Evolutionary conservation across 2,888 invertebrate species (phyloP).

Genomic region (Drosophila monieri): DNA sequence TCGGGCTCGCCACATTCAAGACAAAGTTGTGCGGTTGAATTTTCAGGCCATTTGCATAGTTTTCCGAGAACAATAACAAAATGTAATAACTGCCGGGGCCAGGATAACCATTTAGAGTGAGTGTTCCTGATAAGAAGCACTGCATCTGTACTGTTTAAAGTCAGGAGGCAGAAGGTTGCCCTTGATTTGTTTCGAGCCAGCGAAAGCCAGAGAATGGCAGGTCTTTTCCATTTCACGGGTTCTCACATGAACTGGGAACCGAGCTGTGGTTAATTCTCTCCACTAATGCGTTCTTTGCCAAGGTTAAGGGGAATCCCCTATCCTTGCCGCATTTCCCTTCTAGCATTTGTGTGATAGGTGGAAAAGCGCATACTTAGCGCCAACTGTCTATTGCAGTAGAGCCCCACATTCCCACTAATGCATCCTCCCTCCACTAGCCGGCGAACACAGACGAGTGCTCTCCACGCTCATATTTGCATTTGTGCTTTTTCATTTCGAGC

Average conservation of each 20-base stretch:
- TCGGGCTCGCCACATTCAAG: constrained; percentile 31
- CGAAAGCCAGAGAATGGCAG: constrained; percentile 3
- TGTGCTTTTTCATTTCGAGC: constrained; percentile 69
- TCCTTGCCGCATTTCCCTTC: not conserved
- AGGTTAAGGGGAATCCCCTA: constrained; percentile 21
- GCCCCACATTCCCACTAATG: constrained; percentile 15
- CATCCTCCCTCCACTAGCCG: constrained; percentile 22
- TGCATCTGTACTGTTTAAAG: constrained; percentile 2
- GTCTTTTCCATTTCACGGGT: constrained; percentile 7
- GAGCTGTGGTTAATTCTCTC: constrained; percentile 21
- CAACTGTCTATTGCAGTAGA: constrained; percentile 35
- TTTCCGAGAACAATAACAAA: constrained; percentile 27
- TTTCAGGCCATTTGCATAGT: constrained; percentile 44
- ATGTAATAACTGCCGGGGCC: constrained; percentile 29
- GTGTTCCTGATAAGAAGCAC: not conserved
- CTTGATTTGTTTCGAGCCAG: constrained; percentile 8
- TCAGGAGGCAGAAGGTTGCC: not conserved
- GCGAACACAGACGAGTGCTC: constrained; percentile 32
- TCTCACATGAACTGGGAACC: constrained; percentile 3
- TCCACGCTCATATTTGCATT: constrained; percentile 53
- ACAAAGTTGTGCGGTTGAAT: constrained; percentile 42
- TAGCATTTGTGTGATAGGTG: not conserved
- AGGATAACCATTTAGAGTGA: constrained; percentile 19
- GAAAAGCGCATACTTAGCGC: constrained; percentile 39
- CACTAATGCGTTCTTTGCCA: constrained; percentile 14